Evolutionary conservation across 2,797 vertebrate genomes (phyloP), one percentile per base, ranked within the genome.

Genomic region (Melanotaenia nigrans): DNA sequence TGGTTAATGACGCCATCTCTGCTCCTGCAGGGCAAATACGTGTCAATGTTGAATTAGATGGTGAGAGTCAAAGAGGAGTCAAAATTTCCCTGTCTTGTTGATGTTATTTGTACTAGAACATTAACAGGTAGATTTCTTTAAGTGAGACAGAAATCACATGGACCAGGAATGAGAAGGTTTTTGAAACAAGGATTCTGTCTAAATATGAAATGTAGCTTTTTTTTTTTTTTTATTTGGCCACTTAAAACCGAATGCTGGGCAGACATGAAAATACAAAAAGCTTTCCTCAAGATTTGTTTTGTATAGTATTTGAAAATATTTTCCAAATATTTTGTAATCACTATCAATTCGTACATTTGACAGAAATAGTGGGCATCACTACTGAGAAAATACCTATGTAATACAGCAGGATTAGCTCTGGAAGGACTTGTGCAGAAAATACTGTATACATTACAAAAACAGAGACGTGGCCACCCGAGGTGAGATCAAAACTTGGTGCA

Each of bases 21-120:
- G 6, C 69, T 45, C 38, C 51, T 33, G 7, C 20, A 42, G 12
- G 18, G 35, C 20, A 66, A 77, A 87, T 81, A 71, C 56, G 47
- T 64, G 62, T 51, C 56, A 18, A 30, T 55, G 61, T 42, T 58
- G 20, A 73, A 61, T 18, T 33, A 62, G 64, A 16, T 3, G 32
- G 28, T 0, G 3, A 70, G 80, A 66, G 77, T 61, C 13, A 32
- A n/a, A 58, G 38, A 51, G 42, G 65, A 16, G 60, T n/a, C 45
- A 42, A 61, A 45, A n/a, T 32, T 25, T 24, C 16, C 25, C 24
- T 1, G 1, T 0, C 6, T 60, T 18, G 9, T n/a, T 47, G 2
- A n/a, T n/a, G 45, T n/a, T 20, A n/a, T 6, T 24, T 12, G 4
- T 24, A 25, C n/a, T 13, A 22, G n/a, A 22, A 22, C 47, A 51